A percentile compares a stretch with the other conserved stretches of the same genome.
Conservation (phyloP, 2,797 vertebrate genomes). For the Acridotheres tristis region DNA sequence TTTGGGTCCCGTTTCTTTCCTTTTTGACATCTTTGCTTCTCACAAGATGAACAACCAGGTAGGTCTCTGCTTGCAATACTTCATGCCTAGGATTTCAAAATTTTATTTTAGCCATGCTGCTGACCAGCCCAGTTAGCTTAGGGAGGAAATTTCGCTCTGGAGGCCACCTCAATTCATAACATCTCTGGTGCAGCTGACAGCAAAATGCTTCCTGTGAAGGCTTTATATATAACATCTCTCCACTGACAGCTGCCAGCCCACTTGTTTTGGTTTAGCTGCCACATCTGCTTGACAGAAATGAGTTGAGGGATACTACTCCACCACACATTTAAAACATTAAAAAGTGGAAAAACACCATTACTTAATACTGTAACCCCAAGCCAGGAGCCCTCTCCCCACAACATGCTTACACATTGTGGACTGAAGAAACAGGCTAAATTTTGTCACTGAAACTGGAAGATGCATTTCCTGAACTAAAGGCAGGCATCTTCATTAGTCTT, state of each 20-base stretch:
- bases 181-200: not conserved
- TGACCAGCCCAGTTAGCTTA: not conserved
- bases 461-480: not conserved
- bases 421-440: not conserved
- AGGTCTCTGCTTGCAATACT: not conserved
- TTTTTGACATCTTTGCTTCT: not conserved
- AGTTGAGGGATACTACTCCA: not conserved
- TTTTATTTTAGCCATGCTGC: not conserved
- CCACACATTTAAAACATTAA: not conserved
- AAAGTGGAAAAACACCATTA: not conserved
- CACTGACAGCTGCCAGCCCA: not conserved
- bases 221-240: not conserved
- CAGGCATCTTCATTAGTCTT: not conserved
- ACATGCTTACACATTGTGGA: not conserved
- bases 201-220: not conserved
- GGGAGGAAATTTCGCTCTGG: not conserved
- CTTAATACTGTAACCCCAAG: not conserved
- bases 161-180: not conserved
- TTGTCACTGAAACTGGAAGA: not conserved
- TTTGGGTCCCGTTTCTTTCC: not conserved
- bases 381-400: not conserved
- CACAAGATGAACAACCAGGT: not conserved
- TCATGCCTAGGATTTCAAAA: not conserved
- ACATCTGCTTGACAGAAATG: not conserved
- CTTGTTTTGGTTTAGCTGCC: not conserved